Base-by-base conservation (phyloP, 2,797 vertebrate genomes). In the Triplophysa bombifrons region DNA sequence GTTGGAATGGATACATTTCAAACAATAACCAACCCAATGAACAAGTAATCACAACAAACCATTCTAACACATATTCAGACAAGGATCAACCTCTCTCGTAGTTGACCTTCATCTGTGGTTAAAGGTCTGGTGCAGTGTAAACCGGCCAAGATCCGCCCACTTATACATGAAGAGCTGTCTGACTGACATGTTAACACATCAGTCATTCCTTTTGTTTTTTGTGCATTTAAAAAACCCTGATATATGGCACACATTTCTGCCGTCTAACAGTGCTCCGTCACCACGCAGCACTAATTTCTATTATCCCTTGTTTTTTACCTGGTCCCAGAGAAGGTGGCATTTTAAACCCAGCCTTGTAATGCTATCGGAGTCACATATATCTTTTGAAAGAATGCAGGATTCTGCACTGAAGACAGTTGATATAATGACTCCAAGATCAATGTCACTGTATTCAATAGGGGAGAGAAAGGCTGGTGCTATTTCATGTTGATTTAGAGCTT, bases 401-500 rank as follows among this genome's bases (percentile, higher is more conserved):
- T 64, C 48, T 34, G 8, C 60, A 4, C 19, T 34, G 44, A 63
- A 4, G 25, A 74, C 44, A 50, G 58, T 25, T 63, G 58, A 74
- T 20, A 63, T 48, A 50, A 74, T 8, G 61, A 30, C 58, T 74
- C 8, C 14, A 61, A 17, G 25, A 74, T 74, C 44, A 74, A 63
- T 64, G 44, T 74, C 44, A n/a, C 44, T 64, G 48, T 30, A 51
- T 4, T 51, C 22, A 2, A 19, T 64, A 44, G 34, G 13, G 25
- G 17, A 74, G 19, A 50, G 6, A 63, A 50, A 63, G 44, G 30
- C 19, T 20, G 27, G 3, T 27, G 6, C 12, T 64, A 48, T 74
- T 74, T 63, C 25, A 74, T 74, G 58, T 65, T 64, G 73, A 74
- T 74, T 74, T 74, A 65, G 27, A 38, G 73, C 9, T 7, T 74